These are phyloP conservation scores for Gracilinanus agilis DNA, from an alignment of 2,113 vertebrate genomes.

Conservation along the genomic window DNA sequence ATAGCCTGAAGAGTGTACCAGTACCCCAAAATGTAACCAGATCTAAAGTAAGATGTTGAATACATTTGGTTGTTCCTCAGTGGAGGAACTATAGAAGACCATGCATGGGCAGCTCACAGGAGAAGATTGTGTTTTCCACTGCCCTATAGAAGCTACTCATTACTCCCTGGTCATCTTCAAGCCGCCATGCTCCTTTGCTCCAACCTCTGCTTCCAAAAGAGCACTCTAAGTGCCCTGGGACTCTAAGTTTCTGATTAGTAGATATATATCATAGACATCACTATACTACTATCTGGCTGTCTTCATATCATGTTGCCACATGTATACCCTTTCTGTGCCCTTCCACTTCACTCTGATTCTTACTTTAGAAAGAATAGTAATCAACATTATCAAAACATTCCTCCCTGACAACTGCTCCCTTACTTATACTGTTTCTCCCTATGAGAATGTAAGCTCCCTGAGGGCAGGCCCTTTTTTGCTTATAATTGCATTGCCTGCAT, in stretches of 20 bases:
- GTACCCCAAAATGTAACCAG: neutral
- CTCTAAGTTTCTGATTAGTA: neutral
- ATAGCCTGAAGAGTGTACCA: neutral
- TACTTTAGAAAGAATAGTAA: neutral
- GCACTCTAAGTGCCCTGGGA: neutral
- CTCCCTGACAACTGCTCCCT: accelerated
- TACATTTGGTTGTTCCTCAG: neutral
- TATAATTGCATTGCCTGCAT: neutral
- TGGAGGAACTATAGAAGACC: neutral
- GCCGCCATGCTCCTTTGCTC: neutral
- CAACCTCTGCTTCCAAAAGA: neutral
- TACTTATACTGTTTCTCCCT: neutral
- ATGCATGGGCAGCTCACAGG: neutral
- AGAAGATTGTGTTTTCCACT: neutral
- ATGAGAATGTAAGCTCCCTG: neutral
- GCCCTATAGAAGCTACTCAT: neutral
- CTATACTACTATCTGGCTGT: neutral
- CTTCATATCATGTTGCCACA: neutral
- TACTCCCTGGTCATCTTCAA: neutral
- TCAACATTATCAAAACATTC: neutral
- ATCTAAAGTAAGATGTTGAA: neutral
- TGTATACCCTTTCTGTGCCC: too few species aligned
- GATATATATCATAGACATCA: neutral
- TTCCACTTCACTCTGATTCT: neutral
- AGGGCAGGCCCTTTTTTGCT: neutral